Base-by-base conservation (phyloP, 2,797 vertebrate genomes). In the Chelmon rostratus region DNA sequence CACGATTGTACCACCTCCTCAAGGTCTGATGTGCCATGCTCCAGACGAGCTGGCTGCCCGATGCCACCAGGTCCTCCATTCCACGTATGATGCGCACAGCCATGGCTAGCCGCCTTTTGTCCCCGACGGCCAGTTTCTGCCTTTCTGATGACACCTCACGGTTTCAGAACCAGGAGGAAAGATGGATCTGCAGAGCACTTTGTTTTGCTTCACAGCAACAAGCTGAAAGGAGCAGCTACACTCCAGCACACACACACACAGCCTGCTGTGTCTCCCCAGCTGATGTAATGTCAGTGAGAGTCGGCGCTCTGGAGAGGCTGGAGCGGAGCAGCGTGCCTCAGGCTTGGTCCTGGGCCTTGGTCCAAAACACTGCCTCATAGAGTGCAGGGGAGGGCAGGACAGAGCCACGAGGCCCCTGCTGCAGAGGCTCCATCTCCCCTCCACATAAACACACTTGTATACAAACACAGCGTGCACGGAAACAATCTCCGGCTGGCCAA, bases 31-130 rank as follows among this genome's bases (percentile, higher is more conserved):
- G 96, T 0, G 97, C 94, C 94, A 97, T 79, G 68, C 95, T 96
- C 97, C 98, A 98, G 49, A 97, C 91, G 33, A 98, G 93, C 91
- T 97, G 96, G 91, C 97, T 94, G 61, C 97, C 94, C 37, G 95
- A 94, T 52, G 96, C 96, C 58, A 99, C 94, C 91, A 98, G 85
- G 81, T 98, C 97, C 78, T 98, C 98, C 86, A 97, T 93, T 5
- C 98, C 97, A 23, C 96, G 97, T 86, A 96, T 95, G 73, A 97
- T 94, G 78, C 94, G 95, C 47, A 97, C 95, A 59, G 97, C 96
- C 97, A 98, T 99, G 76, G 69, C 89, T 42, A 57, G 61, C 46
- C 8, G 16, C 33, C 16, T 67, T 76, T 73, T 67, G 54, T 82
- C 35, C 38, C 56, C 25, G 18, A 74, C 4, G 8, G 44, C 46